Evolutionary conservation across 1,140 invertebrate species (phyloP).

Genomic region (Holotrichia oblita): DNA sequence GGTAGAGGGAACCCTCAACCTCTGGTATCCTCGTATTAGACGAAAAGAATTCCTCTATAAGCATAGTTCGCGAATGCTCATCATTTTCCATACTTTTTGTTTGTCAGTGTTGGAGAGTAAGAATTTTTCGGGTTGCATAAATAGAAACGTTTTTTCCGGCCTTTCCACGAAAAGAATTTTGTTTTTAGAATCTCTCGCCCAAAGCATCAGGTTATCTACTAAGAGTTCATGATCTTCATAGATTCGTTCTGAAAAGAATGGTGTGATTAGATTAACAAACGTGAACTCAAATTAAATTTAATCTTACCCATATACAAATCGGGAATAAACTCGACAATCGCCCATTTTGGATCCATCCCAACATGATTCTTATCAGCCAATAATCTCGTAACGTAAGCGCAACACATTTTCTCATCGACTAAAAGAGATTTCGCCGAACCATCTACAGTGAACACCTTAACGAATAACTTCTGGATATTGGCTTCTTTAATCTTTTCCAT

Average conservation of each 20-base stretch:
- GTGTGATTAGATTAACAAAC: conserved; percentile 43
- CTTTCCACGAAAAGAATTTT: conserved; percentile 94
- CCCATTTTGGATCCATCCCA: conserved; percentile 91
- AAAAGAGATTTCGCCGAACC: conserved; percentile 94
- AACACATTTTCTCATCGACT: conserved; percentile 97
- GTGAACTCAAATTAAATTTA: conserved; percentile 41
- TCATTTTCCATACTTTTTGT: conserved; percentile 66
- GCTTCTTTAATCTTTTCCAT: conserved; percentile 97
- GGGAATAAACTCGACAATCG: conserved; percentile 93
- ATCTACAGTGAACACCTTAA: conserved; percentile 93
- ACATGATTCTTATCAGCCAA: conserved; percentile 98
- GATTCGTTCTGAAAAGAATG: conserved; percentile 83
- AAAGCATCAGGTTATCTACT: conserved; percentile 95
- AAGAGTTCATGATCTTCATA: conserved; percentile 97
- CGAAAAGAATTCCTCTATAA: conserved; percentile 77
- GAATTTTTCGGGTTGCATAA: conserved; percentile 86
- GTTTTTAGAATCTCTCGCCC: conserved; percentile 96
- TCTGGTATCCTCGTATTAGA: conserved; percentile 73
- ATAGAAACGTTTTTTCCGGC: conserved; percentile 88
- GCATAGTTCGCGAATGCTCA: conserved; percentile 73
- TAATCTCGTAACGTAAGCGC: conserved; percentile 89
- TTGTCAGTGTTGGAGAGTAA: conserved; percentile 70
- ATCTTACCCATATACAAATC: conserved; percentile 95
- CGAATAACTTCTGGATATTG: conserved; percentile 90
- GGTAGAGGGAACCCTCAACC: conserved; percentile 91